phyloP scores from a whole-genome alignment of 1,140 invertebrate species.

The Coelopa frigida region DNA sequence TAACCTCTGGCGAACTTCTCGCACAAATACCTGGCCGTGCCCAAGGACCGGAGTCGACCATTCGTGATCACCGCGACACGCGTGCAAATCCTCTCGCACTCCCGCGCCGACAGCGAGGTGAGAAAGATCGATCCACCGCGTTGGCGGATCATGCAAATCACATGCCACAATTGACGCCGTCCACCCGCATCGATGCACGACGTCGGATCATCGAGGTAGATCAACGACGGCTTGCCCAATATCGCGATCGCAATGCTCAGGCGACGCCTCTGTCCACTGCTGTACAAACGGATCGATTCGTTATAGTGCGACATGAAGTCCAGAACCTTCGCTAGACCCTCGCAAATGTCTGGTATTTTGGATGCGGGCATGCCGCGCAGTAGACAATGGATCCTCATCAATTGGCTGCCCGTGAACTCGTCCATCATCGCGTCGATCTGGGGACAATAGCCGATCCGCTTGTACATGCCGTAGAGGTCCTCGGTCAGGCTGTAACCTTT shows the following conservation, averaged over 20 bases:
- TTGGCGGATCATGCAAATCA: constrained; percentile 44
- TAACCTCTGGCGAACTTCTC: constrained; percentile 48
- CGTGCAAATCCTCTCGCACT: constrained; percentile 76
- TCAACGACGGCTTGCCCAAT: constrained; percentile 63
- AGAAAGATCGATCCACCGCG: constrained; percentile 53
- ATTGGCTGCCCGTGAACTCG: constrained; percentile 19
- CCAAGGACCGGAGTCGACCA: constrained; percentile 63
- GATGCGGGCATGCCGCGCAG: constrained; percentile 11
- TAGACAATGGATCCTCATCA: constrained; percentile 13
- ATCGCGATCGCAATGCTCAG: constrained; percentile 83
- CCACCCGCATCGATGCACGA: constrained; percentile 78
- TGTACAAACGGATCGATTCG: constrained; percentile 33
- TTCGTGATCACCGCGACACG: constrained; percentile 74
- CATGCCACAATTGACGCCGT: constrained; percentile 65
- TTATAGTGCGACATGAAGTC: constrained; percentile 16
- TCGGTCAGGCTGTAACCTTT: constrained; percentile 7
- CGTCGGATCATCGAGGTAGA: constrained; percentile 46
- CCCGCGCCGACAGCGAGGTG: constrained; percentile 69
- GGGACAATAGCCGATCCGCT: constrained; percentile 23
- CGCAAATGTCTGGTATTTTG: constrained; percentile 1
- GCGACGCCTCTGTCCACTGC: constrained; percentile 81
- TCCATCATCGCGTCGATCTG: constrained; percentile 12
- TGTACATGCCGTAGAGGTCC: constrained; percentile 13
- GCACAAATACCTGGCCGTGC: constrained; percentile 56
- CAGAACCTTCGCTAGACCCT: constrained; percentile 16